Base-by-base conservation (phyloP, 2,113 vertebrate species). In the Peromyscus leucopus region DNA sequence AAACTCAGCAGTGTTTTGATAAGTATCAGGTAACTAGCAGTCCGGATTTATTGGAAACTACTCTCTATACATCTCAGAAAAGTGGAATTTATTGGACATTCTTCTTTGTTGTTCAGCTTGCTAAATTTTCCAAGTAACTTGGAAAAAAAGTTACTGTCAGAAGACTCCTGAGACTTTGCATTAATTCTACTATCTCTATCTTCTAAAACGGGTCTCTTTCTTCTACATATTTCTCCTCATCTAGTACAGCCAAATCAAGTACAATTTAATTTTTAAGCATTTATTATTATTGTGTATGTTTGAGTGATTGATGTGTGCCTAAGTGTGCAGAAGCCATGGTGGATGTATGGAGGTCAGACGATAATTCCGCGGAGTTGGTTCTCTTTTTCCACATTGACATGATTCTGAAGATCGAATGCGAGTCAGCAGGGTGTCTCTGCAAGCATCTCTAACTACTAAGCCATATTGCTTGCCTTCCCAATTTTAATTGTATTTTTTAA, bases 1-100 rank as follows among this genome's bases (percentile, higher is more conserved):
- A 63, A 94, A 96, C 36, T 94, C 39, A 91, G 83, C 85, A 51
- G 36, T 24, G 67, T 97, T 96, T 93, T 93, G 55, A 96, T 95
- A 88, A 84, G 15, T 83, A 92, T 97, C 82, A 87, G 74, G 76
- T 96, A 95, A 96, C 63, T 86, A 96, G 83, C 28, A 65, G 87
- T 96, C 83, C n/a, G 96, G 51, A 93, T 93, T 92, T 91, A 95
- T 91, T 91, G 46, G 26, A 94, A 65, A 76, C 12, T 89, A 55
- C 42, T 91, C 5, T 61, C 7, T 74, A 91, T 26, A 6, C 9
- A 80, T 63, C 22, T 57, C 42, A 87, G 78, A 90, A 75, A 94
- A 69, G 9, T 67, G n/a, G 55, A 55, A 91, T 93, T 59, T 69
- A 59, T 42, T 85, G 0, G 65, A 11, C 16, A 11, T 0, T n/a